A percentile compares a stretch with the other conserved stretches of the same genome.
These are phyloP conservation scores for Zele albiditarsus DNA, from an alignment of 2,888 invertebrate species.

Conservation along the genomic window DNA sequence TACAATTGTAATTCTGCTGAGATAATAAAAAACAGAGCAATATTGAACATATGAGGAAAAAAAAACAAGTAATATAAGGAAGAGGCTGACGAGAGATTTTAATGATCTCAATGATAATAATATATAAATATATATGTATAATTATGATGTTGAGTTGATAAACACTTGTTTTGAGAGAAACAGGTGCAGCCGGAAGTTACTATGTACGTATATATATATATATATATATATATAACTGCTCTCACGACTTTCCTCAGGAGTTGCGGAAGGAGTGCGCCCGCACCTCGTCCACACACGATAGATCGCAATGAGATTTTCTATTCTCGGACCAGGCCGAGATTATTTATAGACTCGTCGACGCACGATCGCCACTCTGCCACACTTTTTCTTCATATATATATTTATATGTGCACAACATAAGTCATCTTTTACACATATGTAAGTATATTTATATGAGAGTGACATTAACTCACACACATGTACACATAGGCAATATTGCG, in stretches of 20 bases:
- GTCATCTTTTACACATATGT: background rate
- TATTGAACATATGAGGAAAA: background rate
- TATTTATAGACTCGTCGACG: constrained; percentile 64
- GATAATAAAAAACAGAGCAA: no score
- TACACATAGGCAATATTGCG: background rate
- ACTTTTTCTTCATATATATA: constrained; percentile 49
- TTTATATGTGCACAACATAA: background rate
- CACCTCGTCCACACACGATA: background rate
- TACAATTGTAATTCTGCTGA: no score
- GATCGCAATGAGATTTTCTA: constrained; percentile 61
- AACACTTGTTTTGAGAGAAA: background rate
- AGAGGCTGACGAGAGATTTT: background rate
- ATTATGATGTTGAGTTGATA: constrained; percentile 1
- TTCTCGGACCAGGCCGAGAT: constrained; percentile 60
- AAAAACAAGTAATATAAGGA: background rate
- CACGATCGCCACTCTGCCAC: constrained; percentile 43
- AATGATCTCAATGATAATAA: background rate
- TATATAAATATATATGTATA: background rate
- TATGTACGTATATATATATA: background rate
- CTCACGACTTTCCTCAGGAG: constrained; percentile 46
- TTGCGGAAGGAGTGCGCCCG: constrained; percentile 19
- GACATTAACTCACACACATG: background rate
- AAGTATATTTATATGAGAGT: background rate
- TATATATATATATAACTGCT: constrained; percentile 2
- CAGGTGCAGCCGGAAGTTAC: constrained; percentile 24